Base-by-base conservation (phyloP, 2,888 invertebrate genomes). In the Keiferia lycopersicella region DNA sequence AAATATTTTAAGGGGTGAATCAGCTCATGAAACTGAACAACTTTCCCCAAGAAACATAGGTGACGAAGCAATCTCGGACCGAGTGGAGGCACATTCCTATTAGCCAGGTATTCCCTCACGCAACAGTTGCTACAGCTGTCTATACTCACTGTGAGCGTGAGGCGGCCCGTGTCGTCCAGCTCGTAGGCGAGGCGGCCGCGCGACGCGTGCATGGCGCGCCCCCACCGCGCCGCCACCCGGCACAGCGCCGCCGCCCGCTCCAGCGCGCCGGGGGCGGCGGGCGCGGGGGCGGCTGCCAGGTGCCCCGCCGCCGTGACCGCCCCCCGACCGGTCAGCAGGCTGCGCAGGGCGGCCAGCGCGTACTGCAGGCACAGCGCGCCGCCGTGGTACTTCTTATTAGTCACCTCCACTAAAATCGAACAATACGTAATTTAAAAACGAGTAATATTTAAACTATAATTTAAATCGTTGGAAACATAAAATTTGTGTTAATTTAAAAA, bases 141-240 rank as follows among this genome's bases (percentile, higher is more conserved):
- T n/a, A n/a, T n/a, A 51, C 51, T 18, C 12, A 51, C 51, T 2
- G 22, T 88, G 41, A 89, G 73, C 7, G 79, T 65, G 4, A 89
- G 67, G 0, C 61, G 30, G 1, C 83, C 84, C 14, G 77, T 74
- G 0, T 63, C 60, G 0, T 69, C 65, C 22, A 88, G 68, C 10
- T 70, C 65, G 72, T 78, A 87, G 0, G 88, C 90, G 34, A 90
- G 79, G 0, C 80, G 78, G n/a, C 75, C 39, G n/a, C 74, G 66
- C 4, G 84, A 82, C 64, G 81, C 80, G 41, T 77, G 79, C 87
- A 86, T 84, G 18, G 78, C 81, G 41, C 77, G 75, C 14, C 79
- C 84, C 84, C 83, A 89, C 61, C 75, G 76, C 45, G 73, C 61
- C 45, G 83, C 80, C 0, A 81, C 72, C 16, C 81, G 72, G 14